Base-by-base conservation (phyloP, 1,140 invertebrate genomes). In the Drosophila varians region DNA sequence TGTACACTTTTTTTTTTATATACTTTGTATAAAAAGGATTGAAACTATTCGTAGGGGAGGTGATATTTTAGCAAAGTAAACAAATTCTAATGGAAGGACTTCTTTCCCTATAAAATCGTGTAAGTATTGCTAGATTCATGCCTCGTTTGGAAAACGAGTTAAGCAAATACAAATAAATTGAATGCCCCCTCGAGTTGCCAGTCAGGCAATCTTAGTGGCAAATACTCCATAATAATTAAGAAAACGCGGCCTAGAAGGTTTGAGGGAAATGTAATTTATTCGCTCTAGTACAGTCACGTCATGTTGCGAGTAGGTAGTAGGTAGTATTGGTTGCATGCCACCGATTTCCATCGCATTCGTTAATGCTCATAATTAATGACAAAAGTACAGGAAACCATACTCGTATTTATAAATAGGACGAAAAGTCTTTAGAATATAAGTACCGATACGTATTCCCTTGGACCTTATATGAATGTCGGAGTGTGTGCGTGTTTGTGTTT, bases 311-410 rank as follows among this genome's bases (percentile, higher is more conserved):
- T 70, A 61, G 47, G 51, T 53, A 25, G 11, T 12, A 21, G 42
- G 21, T 34, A 26, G 53, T 34, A 23, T 57, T 14, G 45, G 18
- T 19, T 43, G 46, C 28, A 34, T 36, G 45, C 66, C 62, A 52
- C 21, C 8, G 55, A 47, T 71, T 54, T 40, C 46, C 26, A 38
- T 18, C 36, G 73, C n/a, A n/a, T n/a, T n/a, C n/a, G n/a, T n/a
- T 83, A 77, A 83, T 83, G 64, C 57, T 57, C 49, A 75, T 78
- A 83, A 87, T 86, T 86, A 86, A 86, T 87, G 76, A 80, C 58
- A 57, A 76, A 73, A 86, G 52, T 72, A 36, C 74, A 65, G 65
- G 65, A 57, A 72, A 52, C 42, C 45, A 62, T 47, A 70, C 28
- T 56, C 46, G 74, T 47, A 66, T 62, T 65, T 82, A 82, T 54